phyloP scores from a whole-genome alignment of 2,797 vertebrate species.

The Alouatta caraya region DNA sequence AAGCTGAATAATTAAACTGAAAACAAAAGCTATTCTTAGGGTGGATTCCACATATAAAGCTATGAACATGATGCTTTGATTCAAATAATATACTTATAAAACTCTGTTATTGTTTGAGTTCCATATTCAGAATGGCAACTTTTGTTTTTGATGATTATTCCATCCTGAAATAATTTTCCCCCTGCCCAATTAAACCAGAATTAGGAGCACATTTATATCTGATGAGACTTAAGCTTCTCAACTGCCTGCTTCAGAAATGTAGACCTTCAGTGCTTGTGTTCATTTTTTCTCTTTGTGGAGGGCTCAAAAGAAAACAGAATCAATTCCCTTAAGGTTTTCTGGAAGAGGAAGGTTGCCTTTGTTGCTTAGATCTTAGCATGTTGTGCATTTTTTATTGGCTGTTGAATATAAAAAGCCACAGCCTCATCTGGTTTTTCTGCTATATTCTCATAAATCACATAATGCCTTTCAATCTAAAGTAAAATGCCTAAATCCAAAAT shows the following conservation, averaged over 20 bases:
- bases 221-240: slow-evolving; percentile 51
- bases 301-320: slow-evolving; percentile 50
- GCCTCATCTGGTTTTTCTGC: slow-evolving; percentile 44
- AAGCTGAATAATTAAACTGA: slow-evolving; percentile 70
- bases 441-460: background rate
- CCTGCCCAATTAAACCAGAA: slow-evolving; percentile 69
- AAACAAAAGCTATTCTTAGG: slow-evolving; percentile 73
- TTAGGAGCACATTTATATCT: slow-evolving; percentile 73
- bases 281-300: slow-evolving; percentile 37
- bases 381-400: slow-evolving; percentile 65
- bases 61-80: slow-evolving; percentile 62
- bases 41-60: slow-evolving; percentile 42
- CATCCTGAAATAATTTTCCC: slow-evolving; percentile 67
- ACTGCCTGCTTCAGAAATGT: slow-evolving; percentile 13
- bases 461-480: slow-evolving; percentile 13
- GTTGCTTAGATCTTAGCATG: slow-evolving; percentile 70
- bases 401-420: slow-evolving; percentile 46
- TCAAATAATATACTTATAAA: slow-evolving; percentile 70
- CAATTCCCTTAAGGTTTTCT: slow-evolving; percentile 50
- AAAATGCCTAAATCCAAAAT: slow-evolving; percentile 56
- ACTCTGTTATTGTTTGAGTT: slow-evolving; percentile 64
- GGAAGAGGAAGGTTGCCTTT: slow-evolving; percentile 44
- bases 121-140: slow-evolving; percentile 62
- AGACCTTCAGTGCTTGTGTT: slow-evolving; percentile 16
- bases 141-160: slow-evolving; percentile 71